Evolutionary conservation across 2,797 vertebrate species (phyloP).

Genomic region (Anguilla anguilla): DNA sequence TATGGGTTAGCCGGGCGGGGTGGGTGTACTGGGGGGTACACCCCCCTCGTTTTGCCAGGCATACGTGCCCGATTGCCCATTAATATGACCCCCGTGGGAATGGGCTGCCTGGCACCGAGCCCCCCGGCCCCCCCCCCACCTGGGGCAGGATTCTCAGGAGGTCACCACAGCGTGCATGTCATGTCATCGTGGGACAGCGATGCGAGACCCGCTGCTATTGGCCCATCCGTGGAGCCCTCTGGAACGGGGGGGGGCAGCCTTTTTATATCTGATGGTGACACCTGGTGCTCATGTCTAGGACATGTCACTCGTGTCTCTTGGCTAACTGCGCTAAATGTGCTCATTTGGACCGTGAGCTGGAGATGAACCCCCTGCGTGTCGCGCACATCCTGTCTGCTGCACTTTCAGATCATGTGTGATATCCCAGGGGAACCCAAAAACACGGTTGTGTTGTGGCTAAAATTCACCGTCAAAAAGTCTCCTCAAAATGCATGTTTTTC

Average conservation of each 20-base stretch:
- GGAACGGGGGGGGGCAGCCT: neutral
- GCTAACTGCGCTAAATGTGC: constrained; percentile 16
- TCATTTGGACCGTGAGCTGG: constrained; percentile 13
- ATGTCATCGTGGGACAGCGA: constrained; percentile 31
- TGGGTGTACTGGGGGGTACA: neutral
- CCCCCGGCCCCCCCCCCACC: constrained; percentile 31
- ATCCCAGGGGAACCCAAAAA: neutral
- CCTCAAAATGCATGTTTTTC: neutral
- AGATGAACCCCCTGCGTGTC: neutral
- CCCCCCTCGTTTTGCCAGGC: constrained; percentile 4
- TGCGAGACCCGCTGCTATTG: constrained; percentile 25
- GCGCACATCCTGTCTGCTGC: neutral
- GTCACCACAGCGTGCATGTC: constrained; percentile 39
- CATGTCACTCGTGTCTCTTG: constrained; percentile 28
- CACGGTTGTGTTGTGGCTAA: neutral
- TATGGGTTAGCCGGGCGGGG: neutral
- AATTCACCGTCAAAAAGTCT: neutral
- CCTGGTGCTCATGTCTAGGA: constrained; percentile 27
- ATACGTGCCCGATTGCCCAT: constrained; percentile 24
- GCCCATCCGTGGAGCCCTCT: constrained; percentile 20
- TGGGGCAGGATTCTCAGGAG: constrained; percentile 37
- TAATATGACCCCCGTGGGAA: constrained; percentile 55
- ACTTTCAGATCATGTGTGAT: constrained; percentile 1
- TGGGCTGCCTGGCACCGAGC: constrained; percentile 33
- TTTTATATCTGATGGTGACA: constrained; percentile 27